phyloP scores from a whole-genome alignment of 2,888 invertebrate species.

The Hypomecis atomaria region DNA sequence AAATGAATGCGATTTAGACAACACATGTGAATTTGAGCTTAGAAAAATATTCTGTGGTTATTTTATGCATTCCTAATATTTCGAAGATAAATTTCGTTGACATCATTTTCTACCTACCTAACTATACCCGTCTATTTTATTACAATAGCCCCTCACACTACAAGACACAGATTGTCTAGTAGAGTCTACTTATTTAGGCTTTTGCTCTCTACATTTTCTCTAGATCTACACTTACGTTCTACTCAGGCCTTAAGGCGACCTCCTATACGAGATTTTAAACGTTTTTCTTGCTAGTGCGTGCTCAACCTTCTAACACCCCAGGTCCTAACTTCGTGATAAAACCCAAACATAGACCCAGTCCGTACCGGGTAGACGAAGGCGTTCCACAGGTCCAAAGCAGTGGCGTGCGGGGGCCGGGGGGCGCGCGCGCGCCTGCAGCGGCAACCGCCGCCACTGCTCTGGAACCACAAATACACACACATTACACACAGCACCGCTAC shows the following conservation, averaged over 20 bases:
- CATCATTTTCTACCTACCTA: too few species aligned
- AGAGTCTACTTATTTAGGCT: too few species aligned
- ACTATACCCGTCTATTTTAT: too few species aligned
- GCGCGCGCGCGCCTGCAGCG: constrained; percentile 85
- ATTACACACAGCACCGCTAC: constrained; percentile 61
- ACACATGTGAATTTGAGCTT: background rate
- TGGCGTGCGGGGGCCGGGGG: constrained; percentile 89
- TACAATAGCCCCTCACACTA: too few species aligned
- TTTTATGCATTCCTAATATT: too few species aligned
- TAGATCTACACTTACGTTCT: too few species aligned
- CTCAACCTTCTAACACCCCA: background rate
- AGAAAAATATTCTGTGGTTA: too few species aligned
- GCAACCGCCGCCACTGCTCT: constrained; percentile 86
- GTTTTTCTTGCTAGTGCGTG: background rate
- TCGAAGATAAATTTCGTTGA: too few species aligned
- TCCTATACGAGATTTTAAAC: too few species aligned
- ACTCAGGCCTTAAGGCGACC: too few species aligned
- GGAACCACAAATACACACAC: constrained; percentile 83
- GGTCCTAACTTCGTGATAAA: constrained; percentile 45
- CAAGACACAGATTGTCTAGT: too few species aligned
- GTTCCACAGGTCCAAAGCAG: constrained; percentile 88
- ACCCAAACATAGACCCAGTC: constrained; percentile 53
- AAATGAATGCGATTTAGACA: background rate
- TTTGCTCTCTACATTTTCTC: too few species aligned
- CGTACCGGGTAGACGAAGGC: constrained; percentile 88